phyloP scores from a whole-genome alignment of 2,888 invertebrate genomes.

The Eledona agricola region DNA sequence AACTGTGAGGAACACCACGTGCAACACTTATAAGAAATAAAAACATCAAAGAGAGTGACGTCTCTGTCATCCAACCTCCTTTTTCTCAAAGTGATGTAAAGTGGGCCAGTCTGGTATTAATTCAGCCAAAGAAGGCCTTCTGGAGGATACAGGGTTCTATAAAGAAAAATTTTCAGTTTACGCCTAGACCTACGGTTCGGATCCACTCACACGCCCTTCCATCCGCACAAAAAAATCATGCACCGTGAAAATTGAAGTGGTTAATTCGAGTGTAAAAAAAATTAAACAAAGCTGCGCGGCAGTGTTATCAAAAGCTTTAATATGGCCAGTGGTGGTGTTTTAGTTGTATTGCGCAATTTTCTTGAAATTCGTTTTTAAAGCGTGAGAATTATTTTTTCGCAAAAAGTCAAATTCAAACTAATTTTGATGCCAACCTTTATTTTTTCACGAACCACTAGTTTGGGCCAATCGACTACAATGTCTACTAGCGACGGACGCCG shows the following conservation, averaged over 20 bases:
- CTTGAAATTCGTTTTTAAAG: conserved; percentile 17
- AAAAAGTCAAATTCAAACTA: conserved; percentile 30
- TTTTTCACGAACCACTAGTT: conserved; percentile 72
- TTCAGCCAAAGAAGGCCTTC: conserved; percentile 91
- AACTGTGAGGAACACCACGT: conserved; percentile 41
- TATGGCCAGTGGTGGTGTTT: conserved; percentile 17
- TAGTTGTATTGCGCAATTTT: conserved; percentile 2
- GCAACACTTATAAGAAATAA: conserved; percentile 46
- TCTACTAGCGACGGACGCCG: conserved; percentile 75
- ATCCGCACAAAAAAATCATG: conserved; percentile 34
- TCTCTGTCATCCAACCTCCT: conserved; percentile 78
- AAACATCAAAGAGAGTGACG: conserved; percentile 46
- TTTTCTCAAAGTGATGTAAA: conserved; percentile 82
- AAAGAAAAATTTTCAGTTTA: conserved; percentile 62
- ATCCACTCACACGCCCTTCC: conserved; percentile 33
- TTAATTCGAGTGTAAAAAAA: conserved; percentile 20
- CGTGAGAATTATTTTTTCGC: conserved; percentile 28
- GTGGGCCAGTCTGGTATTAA: conserved; percentile 97
- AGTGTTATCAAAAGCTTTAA: conserved; percentile 17
- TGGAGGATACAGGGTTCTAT: conserved; percentile 66
- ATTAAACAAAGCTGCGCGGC: conserved; percentile 25
- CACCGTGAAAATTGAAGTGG: conserved; percentile 13
- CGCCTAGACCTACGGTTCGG: conserved; percentile 38
- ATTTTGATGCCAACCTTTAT: conserved; percentile 69
- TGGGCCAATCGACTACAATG: conserved; percentile 83